phyloP scores from a whole-genome alignment of 2,888 invertebrate species.

The Palloptera scutellata region DNA sequence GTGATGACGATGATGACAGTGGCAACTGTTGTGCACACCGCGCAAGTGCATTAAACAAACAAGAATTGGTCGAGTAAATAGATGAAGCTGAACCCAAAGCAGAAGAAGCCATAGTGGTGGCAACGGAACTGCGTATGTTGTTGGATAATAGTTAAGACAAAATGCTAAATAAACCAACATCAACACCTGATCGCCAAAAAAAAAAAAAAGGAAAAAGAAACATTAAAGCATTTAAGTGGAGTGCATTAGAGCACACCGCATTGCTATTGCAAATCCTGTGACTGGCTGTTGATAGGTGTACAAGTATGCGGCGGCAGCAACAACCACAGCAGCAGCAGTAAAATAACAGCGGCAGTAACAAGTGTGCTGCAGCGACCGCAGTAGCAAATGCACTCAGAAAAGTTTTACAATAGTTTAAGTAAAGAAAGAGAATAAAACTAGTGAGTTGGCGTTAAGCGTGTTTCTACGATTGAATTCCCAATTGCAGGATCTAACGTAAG shows the following conservation, averaged over 20 bases:
- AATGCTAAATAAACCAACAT: constrained; percentile 52
- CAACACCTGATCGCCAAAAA: constrained; percentile 61
- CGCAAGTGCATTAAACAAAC: background rate
- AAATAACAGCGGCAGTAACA: constrained; percentile 38
- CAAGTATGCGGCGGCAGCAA: constrained; percentile 14
- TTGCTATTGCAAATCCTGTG: constrained; percentile 6
- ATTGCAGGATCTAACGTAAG: no score
- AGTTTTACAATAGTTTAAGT: background rate
- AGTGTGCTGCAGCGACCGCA: constrained; percentile 30
- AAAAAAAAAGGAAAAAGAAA: constrained; percentile 5
- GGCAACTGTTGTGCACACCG: no score
- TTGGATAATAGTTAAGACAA: constrained; percentile 14
- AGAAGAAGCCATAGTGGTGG: background rate
- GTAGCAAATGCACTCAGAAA: background rate
- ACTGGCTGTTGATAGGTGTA: constrained; percentile 38
- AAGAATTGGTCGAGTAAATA: background rate
- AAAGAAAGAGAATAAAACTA: no score
- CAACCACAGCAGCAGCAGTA: background rate
- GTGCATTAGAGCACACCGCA: background rate
- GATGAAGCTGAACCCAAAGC: background rate
- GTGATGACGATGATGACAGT: no score
- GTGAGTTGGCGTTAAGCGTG: no score
- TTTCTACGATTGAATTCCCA: no score
- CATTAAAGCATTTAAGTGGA: constrained; percentile 4
- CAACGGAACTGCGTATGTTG: no score